Conservation (phyloP, 2,888 invertebrate genomes). For the Euzetes globulus region DNA sequence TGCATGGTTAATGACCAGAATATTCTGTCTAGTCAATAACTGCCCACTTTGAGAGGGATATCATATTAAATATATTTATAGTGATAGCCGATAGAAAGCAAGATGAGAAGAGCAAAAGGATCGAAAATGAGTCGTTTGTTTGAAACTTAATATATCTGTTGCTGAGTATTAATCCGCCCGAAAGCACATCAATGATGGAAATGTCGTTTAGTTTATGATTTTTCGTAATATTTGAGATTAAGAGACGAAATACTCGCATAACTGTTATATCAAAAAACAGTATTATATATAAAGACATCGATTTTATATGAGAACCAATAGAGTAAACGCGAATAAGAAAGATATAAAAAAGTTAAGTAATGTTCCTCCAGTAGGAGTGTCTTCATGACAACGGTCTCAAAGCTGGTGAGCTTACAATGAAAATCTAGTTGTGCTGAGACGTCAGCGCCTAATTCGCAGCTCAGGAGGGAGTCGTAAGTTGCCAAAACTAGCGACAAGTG, state of each 20-base stretch:
- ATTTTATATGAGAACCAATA: no score
- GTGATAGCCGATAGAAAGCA: no score
- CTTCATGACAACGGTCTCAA: neutral
- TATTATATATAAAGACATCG: no score
- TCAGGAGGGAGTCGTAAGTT: neutral
- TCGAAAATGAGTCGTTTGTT: neutral
- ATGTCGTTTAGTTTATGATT: neutral
- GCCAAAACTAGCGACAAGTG: neutral
- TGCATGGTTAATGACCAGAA: no score
- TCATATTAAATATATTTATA: no score
- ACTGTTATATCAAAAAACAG: no score
- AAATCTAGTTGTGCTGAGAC: neutral
- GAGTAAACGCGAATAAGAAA: no score
- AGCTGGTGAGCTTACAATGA: neutral
- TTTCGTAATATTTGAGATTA: neutral
- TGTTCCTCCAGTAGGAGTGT: constrained; percentile 15
- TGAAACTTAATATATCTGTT: constrained; percentile 1
- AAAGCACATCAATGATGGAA: neutral
- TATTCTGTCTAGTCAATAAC: no score
- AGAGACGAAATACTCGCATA: no score
- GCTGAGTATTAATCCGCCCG: neutral
- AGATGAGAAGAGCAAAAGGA: neutral
- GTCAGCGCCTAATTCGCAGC: constrained; percentile 4
- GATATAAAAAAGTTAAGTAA: neutral
- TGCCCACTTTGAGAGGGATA: no score